Conservation (phyloP, 2,797 vertebrate genomes). For the Acropternis orthonyx region DNA sequence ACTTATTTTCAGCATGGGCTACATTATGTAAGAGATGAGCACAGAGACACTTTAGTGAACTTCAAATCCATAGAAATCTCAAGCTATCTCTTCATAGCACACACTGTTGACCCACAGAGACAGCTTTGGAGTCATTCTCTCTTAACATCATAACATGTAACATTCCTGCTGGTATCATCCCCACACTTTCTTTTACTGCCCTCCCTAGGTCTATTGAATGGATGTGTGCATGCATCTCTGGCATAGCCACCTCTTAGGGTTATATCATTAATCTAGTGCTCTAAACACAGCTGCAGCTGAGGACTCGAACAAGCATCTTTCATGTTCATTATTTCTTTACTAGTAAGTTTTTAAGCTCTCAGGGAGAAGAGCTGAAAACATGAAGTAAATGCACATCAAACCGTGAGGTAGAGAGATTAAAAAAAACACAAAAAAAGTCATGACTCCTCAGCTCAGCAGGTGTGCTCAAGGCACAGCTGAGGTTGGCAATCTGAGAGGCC, state of each 20-base stretch:
- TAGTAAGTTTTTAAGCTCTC: neutral
- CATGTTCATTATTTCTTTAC: neutral
- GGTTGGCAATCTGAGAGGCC: neutral
- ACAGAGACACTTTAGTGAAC: neutral
- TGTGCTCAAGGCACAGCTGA: neutral
- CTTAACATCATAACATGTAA: fast-evolving
- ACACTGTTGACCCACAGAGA: neutral
- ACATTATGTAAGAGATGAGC: neutral
- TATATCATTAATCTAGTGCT: neutral
- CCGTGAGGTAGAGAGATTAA: neutral
- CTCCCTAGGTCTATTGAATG: neutral
- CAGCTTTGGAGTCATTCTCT: neutral
- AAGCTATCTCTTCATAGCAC: neutral
- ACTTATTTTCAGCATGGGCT: neutral
- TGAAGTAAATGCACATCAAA: constrained; percentile 14
- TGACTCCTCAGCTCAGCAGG: neutral
- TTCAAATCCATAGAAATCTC: neutral
- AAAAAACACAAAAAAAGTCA: neutral
- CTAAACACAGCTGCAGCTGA: neutral
- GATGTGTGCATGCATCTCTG: neutral
- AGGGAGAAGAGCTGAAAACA: neutral
- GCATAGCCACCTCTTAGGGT: neutral
- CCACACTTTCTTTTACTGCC: neutral
- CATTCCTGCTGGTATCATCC: neutral
- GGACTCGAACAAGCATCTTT: neutral